Evolutionary conservation across 2,888 invertebrate genomes (phyloP), one percentile per base, ranked within the genome.

Genomic region (Neoascia interrupta): DNA sequence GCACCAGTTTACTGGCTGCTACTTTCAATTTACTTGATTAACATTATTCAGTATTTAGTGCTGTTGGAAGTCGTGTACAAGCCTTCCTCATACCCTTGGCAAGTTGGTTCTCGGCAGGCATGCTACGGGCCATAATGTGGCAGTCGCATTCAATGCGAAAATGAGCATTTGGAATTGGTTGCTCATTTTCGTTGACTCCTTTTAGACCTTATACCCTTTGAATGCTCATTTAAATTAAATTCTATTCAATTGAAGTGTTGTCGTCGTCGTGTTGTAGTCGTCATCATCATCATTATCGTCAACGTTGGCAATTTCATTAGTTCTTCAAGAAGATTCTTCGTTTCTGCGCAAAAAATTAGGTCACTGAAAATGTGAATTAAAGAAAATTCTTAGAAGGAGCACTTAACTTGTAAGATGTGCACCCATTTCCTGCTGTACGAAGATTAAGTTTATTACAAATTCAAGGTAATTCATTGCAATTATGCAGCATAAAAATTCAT

Each of bases 1-100:
- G 53, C 58, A n/a, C n/a, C n/a, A 74, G 53, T 60, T 76, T 60
- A 54, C 64, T 64, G 19, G 53, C 56, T 70, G 45, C 64, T 58
- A 70, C 41, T 58, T 76, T 64, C 72, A 76, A 76, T 64, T 76
- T 70, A 70, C 58, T 70, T 76, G 76, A 76, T 76, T 76, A 76
- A 70, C 64, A 76, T 76, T 76, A n/a, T n/a, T 76, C 58, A 64
- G 54, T 70, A 70, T 70, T 61, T 75, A 36, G 34, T 18, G 45
- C 23, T 74, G 60, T 36, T 49, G 36, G 11, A 5, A 63, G 51
- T 37, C 58, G 54, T 41, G 41, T 31, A 39, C 23, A 47, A 53
- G 28, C 2, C 18, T 16, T 13, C 13, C 23, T 5, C 5, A 15
- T 16, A 15, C 23, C 18, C 13, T 37, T 16, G 11, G n/a, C 15